phyloP scores from a whole-genome alignment of 2,888 invertebrate species.

The Carterocephalus palaemon region DNA sequence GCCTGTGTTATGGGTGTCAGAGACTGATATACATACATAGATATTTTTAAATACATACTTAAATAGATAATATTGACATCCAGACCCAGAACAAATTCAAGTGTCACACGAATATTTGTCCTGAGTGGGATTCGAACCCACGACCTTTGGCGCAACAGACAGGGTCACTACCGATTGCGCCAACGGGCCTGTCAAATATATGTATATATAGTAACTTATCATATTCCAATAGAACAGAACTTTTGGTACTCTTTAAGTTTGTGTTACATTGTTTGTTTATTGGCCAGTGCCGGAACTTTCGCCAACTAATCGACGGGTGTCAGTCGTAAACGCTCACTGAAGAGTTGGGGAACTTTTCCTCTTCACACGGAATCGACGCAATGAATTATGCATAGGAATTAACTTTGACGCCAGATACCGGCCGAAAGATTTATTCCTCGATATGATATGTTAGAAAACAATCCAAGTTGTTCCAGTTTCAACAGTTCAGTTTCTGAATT shows the following conservation, averaged over 20 bases:
- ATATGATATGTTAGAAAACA: constrained; percentile 77
- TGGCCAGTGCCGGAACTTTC: constrained; percentile 18
- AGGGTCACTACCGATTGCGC: no score
- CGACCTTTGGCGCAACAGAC: no score
- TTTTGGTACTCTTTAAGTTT: constrained; percentile 7
- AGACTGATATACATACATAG: no score
- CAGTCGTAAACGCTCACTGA: constrained; percentile 43
- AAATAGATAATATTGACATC: no score
- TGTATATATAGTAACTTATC: no score
- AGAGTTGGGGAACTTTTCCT: constrained; percentile 59
- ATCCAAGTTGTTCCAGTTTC: constrained; percentile 65
- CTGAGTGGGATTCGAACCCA: no score
- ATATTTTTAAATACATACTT: no score
- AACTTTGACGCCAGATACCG: constrained; percentile 76
- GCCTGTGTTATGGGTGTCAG: no score
- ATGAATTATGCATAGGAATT: constrained; percentile 78
- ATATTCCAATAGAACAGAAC: constrained; percentile 16
- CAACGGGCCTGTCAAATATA: no score
- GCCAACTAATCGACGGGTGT: constrained; percentile 42
- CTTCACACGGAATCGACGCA: constrained; percentile 61
- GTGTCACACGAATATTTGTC: no score
- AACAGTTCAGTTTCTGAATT: constrained; percentile 60
- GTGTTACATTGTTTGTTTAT: constrained; percentile 17
- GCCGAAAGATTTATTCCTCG: constrained; percentile 74
- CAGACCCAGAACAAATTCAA: no score